Evolutionary conservation across 2,797 vertebrate genomes (phyloP), one percentile per base, ranked within the genome.

Genomic region (Psittacula derbiana): DNA sequence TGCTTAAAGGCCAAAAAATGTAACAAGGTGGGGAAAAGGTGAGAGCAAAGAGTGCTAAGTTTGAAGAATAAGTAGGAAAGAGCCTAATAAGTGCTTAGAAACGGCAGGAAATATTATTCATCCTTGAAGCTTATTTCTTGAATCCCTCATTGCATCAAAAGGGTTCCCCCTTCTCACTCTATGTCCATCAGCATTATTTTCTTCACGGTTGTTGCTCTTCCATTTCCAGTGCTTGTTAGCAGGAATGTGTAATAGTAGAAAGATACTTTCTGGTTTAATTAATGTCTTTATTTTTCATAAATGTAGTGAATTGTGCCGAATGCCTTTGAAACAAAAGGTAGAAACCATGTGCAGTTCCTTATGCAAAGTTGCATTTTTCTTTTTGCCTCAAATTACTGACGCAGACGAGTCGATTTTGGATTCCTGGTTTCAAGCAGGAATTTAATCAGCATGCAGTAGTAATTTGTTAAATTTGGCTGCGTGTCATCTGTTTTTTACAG

Each of bases 401-500:
- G 27, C 30, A 50, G 36, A 78, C 4, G 25, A 62, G 18, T 33
- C 43, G 8, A 44, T 76, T 88, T 73, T 76, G 4, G 19, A 74
- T 92, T 80, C 46, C 36, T 30, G 41, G 25, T 76, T 23, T 65
- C 57, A 80, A 28, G 5, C 11, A n/a, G 46, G 78, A 21, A 12
- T 88, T 73, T 76, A 53, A 49, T 30, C 40, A 7, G 3, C 49
- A 5, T 61, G 18, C 25, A 12, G 1, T 46, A 12, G 11, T 50
- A 79, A 19, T 31, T 28, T 19, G 6, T 67, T 71, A 73, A 62
- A 38, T 84, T n/a, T 46, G 2, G 2, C 66, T 81, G 14, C 9
- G 4, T 53, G 3, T 70, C 65, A 20, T 0, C 49, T 28, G 3
- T 2, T 66, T 67, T 47, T 60, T 2, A 5, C 8, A 23, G 1